Base-by-base conservation (phyloP, 2,888 invertebrate species). In the Epistrophella euchroma region DNA sequence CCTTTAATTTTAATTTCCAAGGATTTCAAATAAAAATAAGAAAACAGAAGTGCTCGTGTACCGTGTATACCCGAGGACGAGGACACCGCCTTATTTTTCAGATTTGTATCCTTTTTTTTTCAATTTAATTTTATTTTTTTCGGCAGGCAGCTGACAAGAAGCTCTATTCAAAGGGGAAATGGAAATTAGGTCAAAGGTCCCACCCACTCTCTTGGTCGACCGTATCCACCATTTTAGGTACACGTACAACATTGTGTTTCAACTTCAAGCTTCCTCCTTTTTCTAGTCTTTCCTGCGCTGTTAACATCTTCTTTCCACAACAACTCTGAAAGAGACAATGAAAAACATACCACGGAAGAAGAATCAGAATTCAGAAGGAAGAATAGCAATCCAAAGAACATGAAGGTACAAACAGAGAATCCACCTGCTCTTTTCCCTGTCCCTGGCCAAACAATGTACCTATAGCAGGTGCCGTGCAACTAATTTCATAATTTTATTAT, bases 131-230 rank as follows among this genome's bases (percentile, higher is more conserved):
- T 55, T 50, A n/a, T n/a, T 55, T 50, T 64, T 75, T 86, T 82
- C 52, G 77, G 82, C 82, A 86, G 68, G 70, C 68, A 68, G 60
- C 55, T 52, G 64, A 80, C 62, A 73, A 81, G 62, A 74, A 85
- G 72, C 72, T 58, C 70, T 66, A 71, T 52, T 58, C 74, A 82
- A 82, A 52, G 52, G 35, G 82, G 71, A 86, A 73, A 56, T 64
- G 45, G 64, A 86, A 86, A 86, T 86, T 82, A 82, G 86, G 86
- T 86, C 86, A 86, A 86, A 86, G 82, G 82, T 81, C 82, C 86
- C 82, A 82, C 86, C 82, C 77, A 82, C 86, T 50, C 47, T 52
- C 52, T 15, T 19, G 4, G 10, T 45, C 22, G 13, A 11, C 28
- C 71, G 28, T 25, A 25, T 43, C 15, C 43, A 43, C 50, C 47